Base-by-base conservation (phyloP, 2,888 invertebrate species). In the Masnerella sp. region DNA sequence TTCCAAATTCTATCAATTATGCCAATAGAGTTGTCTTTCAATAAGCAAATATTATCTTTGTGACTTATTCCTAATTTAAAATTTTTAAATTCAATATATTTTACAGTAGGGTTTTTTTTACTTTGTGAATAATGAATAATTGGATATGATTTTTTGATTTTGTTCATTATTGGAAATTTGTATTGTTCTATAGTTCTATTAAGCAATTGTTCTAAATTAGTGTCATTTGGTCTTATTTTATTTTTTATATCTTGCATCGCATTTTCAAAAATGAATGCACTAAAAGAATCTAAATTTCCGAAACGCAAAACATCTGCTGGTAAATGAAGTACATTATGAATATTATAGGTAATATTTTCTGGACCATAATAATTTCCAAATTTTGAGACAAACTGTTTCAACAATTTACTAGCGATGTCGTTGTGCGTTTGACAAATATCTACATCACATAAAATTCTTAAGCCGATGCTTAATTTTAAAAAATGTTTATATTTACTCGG, bases 251-350 rank as follows among this genome's bases (percentile, higher is more conserved):
- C 9, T 28, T 45, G 45, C 45, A 45, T 45, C 3, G 22, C 20
- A 12, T 43, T n/a, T n/a, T n/a, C n/a, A n/a, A n/a, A n/a, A n/a
- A n/a, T n/a, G n/a, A n/a, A 18, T 18, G 45, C 45, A 15, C 45
- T 45, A 20, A 28, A 45, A 9, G 28, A 45, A 17, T 45, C 45
- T 22, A 76, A 47, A 3, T 43, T 15, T 5, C 22, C 22, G 12
- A 42, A 42, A 4, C 7, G 7, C 22, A 42, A 22, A 11, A 42
- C 45, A 15, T n/a, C 69, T 20, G 59, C 54, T 9, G 71, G 36
- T 4, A 83, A 51, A 71, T 83, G 82, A 14, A 76, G 18, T 0
- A 83, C 38, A 15, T 56, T 58, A 54, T 83, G 82, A 17, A 81
- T 59, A 70, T 82, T 81, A 51, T 83, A 80, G 0, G 78, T 68